Percentiles rank a stretch among this genome's conserved stretches.
phyloP scores from a whole-genome alignment of 2,888 invertebrate species.

The Resseliella maxima region DNA sequence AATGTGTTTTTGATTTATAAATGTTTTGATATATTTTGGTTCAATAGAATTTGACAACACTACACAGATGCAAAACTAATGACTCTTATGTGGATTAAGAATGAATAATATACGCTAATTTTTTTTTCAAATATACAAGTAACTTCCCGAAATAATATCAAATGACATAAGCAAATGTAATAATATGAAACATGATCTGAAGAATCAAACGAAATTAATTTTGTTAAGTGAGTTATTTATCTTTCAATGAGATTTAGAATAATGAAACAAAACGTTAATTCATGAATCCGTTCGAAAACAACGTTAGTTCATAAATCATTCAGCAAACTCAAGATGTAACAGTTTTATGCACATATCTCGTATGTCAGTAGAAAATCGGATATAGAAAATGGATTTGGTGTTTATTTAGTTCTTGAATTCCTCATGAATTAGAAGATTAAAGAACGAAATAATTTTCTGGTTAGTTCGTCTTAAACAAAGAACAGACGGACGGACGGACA shows the following conservation, averaged over 20 bases:
- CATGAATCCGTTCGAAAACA: conserved; percentile 30
- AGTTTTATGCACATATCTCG: background rate
- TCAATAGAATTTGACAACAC: background rate
- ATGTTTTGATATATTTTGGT: no score
- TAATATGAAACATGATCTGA: conserved; percentile 7
- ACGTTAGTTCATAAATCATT: conserved; percentile 15
- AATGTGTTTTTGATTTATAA: background rate
- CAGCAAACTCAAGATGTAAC: background rate
- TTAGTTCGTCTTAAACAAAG: no score
- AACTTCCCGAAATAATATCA: background rate
- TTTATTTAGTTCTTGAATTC: background rate
- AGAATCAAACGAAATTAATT: conserved; percentile 6
- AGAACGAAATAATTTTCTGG: no score
- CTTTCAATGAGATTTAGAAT: background rate
- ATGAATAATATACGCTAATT: no score
- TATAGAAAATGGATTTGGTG: background rate
- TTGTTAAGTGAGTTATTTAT: conserved; percentile 44
- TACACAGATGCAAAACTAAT: background rate
- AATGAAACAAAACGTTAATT: background rate
- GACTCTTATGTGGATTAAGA: background rate
- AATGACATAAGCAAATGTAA: conserved; percentile 3
- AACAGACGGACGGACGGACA: no score
- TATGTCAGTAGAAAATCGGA: background rate
- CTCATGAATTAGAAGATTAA: no score
- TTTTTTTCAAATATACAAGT: background rate